Percentiles rank a stretch among this genome's conserved stretches.
phyloP scores from a whole-genome alignment of 2,888 invertebrate genomes.

The Acleris literana region DNA sequence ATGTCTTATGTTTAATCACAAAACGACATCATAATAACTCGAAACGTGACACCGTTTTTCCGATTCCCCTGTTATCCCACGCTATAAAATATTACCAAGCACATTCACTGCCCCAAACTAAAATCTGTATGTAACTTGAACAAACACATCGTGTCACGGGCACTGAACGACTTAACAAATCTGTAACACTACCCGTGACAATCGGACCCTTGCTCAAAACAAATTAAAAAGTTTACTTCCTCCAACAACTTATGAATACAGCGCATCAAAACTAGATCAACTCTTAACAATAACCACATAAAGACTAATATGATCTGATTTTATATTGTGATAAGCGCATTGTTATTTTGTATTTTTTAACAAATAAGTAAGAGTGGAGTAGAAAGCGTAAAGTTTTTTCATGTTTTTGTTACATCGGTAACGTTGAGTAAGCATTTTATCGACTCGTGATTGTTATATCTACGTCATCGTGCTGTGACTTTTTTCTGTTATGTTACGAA shows the following conservation, averaged over 20 bases:
- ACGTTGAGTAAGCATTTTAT: slow-evolving; percentile 33
- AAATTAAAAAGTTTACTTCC: slow-evolving; percentile 48
- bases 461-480: slow-evolving; percentile 21
- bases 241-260: slow-evolving; percentile 17
- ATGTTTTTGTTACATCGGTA: slow-evolving; percentile 24
- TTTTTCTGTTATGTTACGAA: slow-evolving; percentile 14
- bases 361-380: slow-evolving; percentile 33
- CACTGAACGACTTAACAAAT: slow-evolving; percentile 16
- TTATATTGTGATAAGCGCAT: neutral
- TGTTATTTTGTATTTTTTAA: slow-evolving; percentile 7
- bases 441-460: slow-evolving; percentile 23
- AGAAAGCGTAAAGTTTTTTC: slow-evolving; percentile 33
- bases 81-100: slow-evolving; percentile 39
- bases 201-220: slow-evolving; percentile 48
- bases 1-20: neutral
- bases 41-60: slow-evolving; percentile 40
- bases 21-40: slow-evolving; percentile 1
- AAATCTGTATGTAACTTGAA: no score
- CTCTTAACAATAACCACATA: neutral
- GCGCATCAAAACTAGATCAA: neutral
- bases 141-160: no score
- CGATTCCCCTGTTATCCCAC: slow-evolving; percentile 39
- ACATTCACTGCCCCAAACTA: no score
- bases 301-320: neutral
- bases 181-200: slow-evolving; percentile 49